Percentiles rank a stretch among this genome's conserved stretches.
These are phyloP conservation scores for Rhabdomys dilectus DNA, from an alignment of 2,113 vertebrate genomes.

Conservation along the genomic window DNA sequence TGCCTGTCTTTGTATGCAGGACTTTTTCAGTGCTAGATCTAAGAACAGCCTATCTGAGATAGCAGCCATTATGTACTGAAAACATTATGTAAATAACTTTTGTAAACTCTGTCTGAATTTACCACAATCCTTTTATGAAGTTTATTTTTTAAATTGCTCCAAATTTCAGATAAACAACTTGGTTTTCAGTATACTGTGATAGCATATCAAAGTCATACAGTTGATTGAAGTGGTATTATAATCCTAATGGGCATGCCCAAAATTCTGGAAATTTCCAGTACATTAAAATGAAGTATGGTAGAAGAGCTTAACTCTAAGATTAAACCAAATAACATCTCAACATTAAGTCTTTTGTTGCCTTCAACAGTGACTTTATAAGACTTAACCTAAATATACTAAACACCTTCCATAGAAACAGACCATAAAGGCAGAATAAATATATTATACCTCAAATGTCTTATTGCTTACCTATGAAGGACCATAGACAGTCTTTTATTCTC, in stretches of 20 bases:
- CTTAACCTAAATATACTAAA: constrained; percentile 5
- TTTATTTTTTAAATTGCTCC: background rate
- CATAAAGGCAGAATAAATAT: constrained; percentile 3
- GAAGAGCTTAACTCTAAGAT: background rate
- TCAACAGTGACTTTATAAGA: background rate
- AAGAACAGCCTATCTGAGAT: constrained; percentile 7
- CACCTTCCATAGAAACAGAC: background rate
- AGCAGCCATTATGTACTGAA: constrained; percentile 28
- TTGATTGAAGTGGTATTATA: background rate
- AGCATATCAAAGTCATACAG: background rate
- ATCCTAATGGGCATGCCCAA: background rate
- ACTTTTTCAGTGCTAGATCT: background rate
- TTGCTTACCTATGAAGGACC: background rate
- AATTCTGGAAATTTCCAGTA: background rate
- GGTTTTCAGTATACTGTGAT: background rate
- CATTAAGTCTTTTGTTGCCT: constrained; percentile 9
- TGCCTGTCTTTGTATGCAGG: background rate
- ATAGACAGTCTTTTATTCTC: background rate
- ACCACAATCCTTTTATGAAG: background rate
- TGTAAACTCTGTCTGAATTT: background rate
- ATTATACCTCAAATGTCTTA: background rate
- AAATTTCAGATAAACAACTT: constrained; percentile 23
- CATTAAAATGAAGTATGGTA: background rate
- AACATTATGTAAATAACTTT: background rate
- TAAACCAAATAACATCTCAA: background rate